phyloP scores from a whole-genome alignment of 2,113 vertebrate species.

The Chiloscyllium plagiosum region DNA sequence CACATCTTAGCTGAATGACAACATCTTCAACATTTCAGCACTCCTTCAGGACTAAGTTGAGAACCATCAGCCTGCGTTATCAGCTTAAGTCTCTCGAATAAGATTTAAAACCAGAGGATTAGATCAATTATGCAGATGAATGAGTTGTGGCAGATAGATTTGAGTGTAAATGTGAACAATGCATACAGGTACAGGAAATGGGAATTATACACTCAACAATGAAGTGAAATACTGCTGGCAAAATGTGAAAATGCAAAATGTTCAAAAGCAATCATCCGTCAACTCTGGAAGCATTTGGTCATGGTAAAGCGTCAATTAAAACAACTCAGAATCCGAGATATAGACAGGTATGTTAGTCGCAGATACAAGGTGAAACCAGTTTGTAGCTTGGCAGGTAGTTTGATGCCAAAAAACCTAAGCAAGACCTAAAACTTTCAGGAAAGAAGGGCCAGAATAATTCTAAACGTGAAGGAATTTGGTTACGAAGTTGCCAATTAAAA shows the following conservation, averaged over 20 bases:
- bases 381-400: too few species aligned
- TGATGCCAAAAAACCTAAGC: neutral
- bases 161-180: neutral
- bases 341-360: neutral
- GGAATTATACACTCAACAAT: neutral
- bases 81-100: neutral
- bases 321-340: neutral
- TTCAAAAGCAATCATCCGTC: neutral
- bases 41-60: neutral
- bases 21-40: neutral
- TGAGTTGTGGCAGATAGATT: neutral
- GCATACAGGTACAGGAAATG: neutral
- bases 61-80: too few species aligned
- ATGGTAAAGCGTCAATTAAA: neutral
- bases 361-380: neutral
- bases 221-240: neutral
- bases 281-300: neutral
- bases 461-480: neutral
- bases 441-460: neutral
- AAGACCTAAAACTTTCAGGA: neutral
- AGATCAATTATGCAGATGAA: too few species aligned
- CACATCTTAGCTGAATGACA: neutral
- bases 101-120: neutral
- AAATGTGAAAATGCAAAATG: neutral
- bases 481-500: neutral